Evolutionary conservation across 2,888 invertebrate species (phyloP).

Genomic region (Noctua pronuba): DNA sequence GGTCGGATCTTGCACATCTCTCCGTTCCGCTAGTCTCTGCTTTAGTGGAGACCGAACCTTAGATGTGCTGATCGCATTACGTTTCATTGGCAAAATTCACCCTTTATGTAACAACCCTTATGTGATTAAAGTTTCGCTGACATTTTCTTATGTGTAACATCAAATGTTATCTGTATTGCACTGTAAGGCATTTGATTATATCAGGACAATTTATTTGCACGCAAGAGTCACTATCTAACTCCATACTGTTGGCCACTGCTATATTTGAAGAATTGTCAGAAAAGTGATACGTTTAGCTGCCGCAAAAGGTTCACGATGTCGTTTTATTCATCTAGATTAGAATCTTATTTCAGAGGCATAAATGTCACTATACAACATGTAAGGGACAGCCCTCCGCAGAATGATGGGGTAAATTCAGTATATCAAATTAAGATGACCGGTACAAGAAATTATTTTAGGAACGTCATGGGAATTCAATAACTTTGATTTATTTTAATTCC

Average conservation of each 20-base stretch:
- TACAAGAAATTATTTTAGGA: too few relatives aligned
- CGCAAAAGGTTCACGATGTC: not conserved
- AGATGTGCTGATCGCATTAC: not conserved
- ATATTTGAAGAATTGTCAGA: too few relatives aligned
- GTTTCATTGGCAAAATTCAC: not conserved
- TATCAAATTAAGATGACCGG: too few relatives aligned
- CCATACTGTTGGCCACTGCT: constrained; percentile 5
- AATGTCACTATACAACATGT: too few relatives aligned
- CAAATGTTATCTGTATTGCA: constrained; percentile 50
- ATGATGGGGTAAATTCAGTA: too few relatives aligned
- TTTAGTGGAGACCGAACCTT: not conserved
- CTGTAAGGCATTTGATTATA: constrained; percentile 48
- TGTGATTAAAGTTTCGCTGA: not conserved
- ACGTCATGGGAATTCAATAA: too few relatives aligned
- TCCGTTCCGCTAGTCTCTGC: too few relatives aligned
- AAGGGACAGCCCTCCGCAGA: too few relatives aligned
- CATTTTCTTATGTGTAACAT: constrained; percentile 36
- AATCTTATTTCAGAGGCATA: not conserved
- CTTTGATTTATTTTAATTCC: too few relatives aligned
- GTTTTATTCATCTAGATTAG: not conserved
- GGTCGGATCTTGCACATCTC: not conserved
- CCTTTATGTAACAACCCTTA: constrained; percentile 18
- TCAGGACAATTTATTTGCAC: constrained; percentile 34
- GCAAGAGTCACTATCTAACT: constrained; percentile 15
- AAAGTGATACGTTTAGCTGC: too few relatives aligned